Conservation (phyloP, 2,113 vertebrate genomes). For the Fregata magnificens region DNA sequence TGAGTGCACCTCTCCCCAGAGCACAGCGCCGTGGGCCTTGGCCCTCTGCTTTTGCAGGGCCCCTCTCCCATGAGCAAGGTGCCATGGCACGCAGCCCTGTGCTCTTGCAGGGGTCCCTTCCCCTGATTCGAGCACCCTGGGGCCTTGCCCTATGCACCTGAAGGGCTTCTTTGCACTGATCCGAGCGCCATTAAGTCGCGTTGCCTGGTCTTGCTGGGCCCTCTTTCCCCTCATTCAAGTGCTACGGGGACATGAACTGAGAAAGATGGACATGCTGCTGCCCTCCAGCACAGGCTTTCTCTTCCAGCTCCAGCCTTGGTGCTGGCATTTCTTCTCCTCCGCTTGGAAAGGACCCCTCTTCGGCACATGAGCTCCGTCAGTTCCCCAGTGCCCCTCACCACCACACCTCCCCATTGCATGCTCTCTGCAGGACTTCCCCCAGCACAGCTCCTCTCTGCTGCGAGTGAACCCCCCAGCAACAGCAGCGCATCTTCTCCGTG, state of each 20-base stretch:
- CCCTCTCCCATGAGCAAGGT: neutral
- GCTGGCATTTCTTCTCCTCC: neutral
- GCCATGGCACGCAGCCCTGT: neutral
- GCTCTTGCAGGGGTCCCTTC: neutral
- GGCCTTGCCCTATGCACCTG: too few relatives aligned
- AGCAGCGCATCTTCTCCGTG: fast-evolving
- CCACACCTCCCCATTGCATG: too few relatives aligned
- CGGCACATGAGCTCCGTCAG: neutral
- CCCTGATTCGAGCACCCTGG: too few relatives aligned
- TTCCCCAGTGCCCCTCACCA: too few relatives aligned
- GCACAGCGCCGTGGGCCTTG: neutral
- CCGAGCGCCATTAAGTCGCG: neutral
- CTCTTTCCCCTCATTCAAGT: neutral
- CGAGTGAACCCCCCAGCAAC: fast-evolving
- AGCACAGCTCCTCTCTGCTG: neutral
- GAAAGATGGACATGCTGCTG: neutral
- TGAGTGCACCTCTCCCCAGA: neutral
- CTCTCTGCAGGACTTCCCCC: neutral
- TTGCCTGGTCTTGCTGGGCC: neutral
- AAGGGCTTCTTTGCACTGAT: neutral
- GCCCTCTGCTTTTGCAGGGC: neutral
- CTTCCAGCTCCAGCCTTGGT: neutral
- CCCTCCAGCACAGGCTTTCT: neutral
- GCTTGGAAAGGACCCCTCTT: neutral
- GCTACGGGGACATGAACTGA: neutral